Evolutionary conservation across 2,888 invertebrate species (phyloP).

Genomic region (Gasteruption jaculator): DNA sequence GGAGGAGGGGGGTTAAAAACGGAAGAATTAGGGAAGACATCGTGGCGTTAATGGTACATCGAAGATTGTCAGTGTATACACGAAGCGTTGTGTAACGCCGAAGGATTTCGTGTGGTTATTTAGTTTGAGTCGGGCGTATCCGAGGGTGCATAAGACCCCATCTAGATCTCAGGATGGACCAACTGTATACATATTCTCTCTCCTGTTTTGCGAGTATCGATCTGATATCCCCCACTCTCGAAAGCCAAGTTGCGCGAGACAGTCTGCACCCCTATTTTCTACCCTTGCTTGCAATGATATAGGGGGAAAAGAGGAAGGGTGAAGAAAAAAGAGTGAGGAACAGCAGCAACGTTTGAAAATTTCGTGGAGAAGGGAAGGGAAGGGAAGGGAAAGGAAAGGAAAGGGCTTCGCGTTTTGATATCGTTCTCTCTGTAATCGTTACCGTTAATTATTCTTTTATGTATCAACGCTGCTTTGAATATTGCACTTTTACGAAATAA

Average conservation of each 20-base stretch:
- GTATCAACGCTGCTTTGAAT: no score
- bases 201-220: constrained; percentile 46
- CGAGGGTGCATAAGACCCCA: constrained; percentile 22
- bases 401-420: constrained; percentile 33
- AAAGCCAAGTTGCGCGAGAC: constrained; percentile 29
- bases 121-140: constrained; percentile 25
- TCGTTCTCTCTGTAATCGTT: constrained; percentile 26
- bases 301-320: constrained; percentile 12
- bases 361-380: constrained; percentile 26
- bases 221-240: constrained; percentile 35
- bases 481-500: no score
- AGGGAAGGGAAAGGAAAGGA: no score
- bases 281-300: not conserved
- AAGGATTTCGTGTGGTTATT: no score
- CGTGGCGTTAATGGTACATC: no score
- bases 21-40: no score
- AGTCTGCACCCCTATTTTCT: constrained; percentile 30
- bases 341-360: constrained; percentile 26
- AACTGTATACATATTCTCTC: constrained; percentile 35
- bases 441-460: constrained; percentile 23
- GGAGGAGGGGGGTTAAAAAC: no score
- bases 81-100: no score
- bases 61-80: no score
- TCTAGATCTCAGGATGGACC: constrained; percentile 43
- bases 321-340: constrained; percentile 5